Base-by-base conservation (phyloP, 2,888 invertebrate genomes). In the Anoncus sp. region DNA sequence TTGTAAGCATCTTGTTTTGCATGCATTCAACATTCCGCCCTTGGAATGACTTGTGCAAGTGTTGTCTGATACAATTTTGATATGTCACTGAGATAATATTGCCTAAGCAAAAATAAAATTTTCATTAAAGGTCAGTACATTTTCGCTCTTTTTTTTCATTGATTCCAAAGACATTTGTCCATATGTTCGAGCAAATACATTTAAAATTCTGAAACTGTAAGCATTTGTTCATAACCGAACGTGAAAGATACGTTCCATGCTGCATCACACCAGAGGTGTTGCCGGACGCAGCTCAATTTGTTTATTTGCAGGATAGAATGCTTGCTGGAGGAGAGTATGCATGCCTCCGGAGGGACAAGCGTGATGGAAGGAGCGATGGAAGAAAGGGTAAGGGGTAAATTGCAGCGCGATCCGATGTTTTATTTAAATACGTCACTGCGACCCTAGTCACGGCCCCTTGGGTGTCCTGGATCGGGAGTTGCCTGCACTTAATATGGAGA, bases 381-480 rank as follows among this genome's bases (percentile, higher is more conserved):
- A 79, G 49, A 69, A 76, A 40, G 79, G 76, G 81, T 75, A 79
- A 81, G 81, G 84, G 85, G 87, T 80, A 85, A 86, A 87, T 87
- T 88, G 90, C 89, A 89, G 81, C 75, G 84, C 84, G 86, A 85
- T 84, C 85, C 90, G 83, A 89, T 89, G 88, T 88, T 89, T 89
- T 88, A 90, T 90, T 90, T 89, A 89, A 90, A 89, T 88, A 87
- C 86, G 87, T 86, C 85, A 85, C 86, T 85, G 85, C 83, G 85
- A 87, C 86, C 85, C 86, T 83, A 81, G 85, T 84, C 85, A 83
- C 80, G 83, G 85, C 87, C 88, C 90, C 89, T 86, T 85, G 89
- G 89, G 89, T 87, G 86, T 87, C 88, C 87, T 88, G 87, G 86
- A 81, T 85, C 85, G 82, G 82, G 82, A 85, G 86, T 84, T 85